Evolutionary conservation across 2,888 invertebrate species (phyloP).

Genomic region (Cryptosula pallasiana): DNA sequence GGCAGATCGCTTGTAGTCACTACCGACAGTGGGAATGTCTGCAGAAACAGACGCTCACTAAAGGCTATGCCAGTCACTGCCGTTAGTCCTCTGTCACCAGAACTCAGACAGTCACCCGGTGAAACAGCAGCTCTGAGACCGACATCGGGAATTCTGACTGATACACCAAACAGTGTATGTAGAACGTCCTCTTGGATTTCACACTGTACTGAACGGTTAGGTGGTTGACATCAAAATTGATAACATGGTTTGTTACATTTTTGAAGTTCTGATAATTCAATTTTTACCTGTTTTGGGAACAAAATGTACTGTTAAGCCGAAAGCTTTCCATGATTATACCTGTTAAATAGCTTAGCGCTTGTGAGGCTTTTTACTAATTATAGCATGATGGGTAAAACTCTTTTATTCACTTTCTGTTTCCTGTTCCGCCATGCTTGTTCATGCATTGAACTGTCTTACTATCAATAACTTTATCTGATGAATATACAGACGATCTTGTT

Average conservation of each 20-base stretch:
- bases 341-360: too few species aligned
- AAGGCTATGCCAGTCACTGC: background rate
- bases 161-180: background rate
- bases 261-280: background rate
- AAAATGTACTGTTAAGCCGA: too few species aligned
- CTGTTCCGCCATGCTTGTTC: too few species aligned
- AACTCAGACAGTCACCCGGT: background rate
- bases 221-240: background rate
- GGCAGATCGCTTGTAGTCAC: background rate
- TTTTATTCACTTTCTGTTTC: too few species aligned
- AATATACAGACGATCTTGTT: too few species aligned
- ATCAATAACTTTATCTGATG: too few species aligned
- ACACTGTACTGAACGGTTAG: background rate
- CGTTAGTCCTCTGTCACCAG: background rate
- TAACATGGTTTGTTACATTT: background rate
- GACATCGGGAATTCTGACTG: background rate
- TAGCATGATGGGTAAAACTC: too few species aligned
- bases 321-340: too few species aligned
- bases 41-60: slow-evolving; percentile 11
- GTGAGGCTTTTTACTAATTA: too few species aligned
- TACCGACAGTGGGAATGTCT: background rate
- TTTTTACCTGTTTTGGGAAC: background rate
- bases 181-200: background rate
- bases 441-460: too few species aligned
- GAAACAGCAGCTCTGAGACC: background rate